A percentile compares a stretch with the other conserved stretches of the same genome.
Conservation (phyloP, 2,888 invertebrate genomes). For the Volucella bombylans region DNA sequence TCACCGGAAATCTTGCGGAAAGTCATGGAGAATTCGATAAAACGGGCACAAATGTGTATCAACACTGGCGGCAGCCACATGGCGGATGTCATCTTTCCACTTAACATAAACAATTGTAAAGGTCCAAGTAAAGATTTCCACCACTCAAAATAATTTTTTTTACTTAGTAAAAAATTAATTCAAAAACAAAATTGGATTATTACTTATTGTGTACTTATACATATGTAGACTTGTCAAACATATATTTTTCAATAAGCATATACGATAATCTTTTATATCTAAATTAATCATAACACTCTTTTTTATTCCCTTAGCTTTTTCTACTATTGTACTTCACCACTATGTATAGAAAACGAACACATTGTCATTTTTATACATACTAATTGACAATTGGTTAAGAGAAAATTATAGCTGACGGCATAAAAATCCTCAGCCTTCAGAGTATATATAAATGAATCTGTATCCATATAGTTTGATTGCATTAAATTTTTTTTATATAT, state of each 20-base stretch:
- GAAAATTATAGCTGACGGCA: slow-evolving; percentile 52
- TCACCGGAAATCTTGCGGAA: too few species aligned
- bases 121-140: too few species aligned
- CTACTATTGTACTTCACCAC: neutral
- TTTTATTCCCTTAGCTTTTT: slow-evolving; percentile 49
- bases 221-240: slow-evolving; percentile 1
- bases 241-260: slow-evolving; percentile 37
- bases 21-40: too few species aligned
- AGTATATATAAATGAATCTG: slow-evolving; percentile 55
- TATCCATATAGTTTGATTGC: slow-evolving; percentile 54
- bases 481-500: too few species aligned
- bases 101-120: too few species aligned
- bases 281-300: slow-evolving; percentile 11
- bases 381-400: slow-evolving; percentile 42
- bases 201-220: too few species aligned
- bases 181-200: too few species aligned
- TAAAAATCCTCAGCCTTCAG: slow-evolving; percentile 53
- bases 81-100: too few species aligned
- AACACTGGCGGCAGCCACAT: too few species aligned
- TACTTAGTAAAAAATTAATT: too few species aligned
- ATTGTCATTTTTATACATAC: slow-evolving; percentile 57
- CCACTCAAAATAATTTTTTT: too few species aligned
- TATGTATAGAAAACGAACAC: slow-evolving; percentile 30
- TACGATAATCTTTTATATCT: slow-evolving; percentile 30
- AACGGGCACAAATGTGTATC: too few species aligned